Percentiles rank a stretch among this genome's conserved stretches.
Evolutionary conservation across 1,140 invertebrate genomes (phyloP).

Genomic region (Drosophila pruinosa): DNA sequence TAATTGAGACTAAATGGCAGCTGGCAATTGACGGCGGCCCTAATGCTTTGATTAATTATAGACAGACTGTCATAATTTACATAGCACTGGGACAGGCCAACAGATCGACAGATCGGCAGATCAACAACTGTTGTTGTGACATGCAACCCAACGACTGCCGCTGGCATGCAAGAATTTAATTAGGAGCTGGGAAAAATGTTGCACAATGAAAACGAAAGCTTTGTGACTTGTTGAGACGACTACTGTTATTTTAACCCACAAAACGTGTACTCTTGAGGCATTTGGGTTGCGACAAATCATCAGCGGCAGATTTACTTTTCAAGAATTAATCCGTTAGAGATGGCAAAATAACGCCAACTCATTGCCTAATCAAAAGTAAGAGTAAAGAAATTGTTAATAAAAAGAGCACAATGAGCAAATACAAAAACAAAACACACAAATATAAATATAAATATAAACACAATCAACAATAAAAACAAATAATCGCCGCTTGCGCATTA

Average conservation of each 20-base stretch:
- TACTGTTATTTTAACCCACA: slow-evolving; percentile 64
- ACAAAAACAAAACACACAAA: slow-evolving; percentile 6
- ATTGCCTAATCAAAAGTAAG: slow-evolving; percentile 79
- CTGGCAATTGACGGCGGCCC: slow-evolving; percentile 50
- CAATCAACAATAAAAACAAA: slow-evolving; percentile 75
- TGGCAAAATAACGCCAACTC: slow-evolving; percentile 57
- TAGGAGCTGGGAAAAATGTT: slow-evolving; percentile 33
- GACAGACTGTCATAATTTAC: slow-evolving; percentile 75
- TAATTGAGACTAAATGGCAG: slow-evolving; percentile 71
- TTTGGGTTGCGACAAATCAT: slow-evolving; percentile 46
- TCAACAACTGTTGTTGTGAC: background rate
- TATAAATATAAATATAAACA: slow-evolving; percentile 19
- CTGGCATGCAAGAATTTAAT: slow-evolving; percentile 68
- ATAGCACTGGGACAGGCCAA: slow-evolving; percentile 20
- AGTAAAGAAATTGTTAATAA: slow-evolving; percentile 67
- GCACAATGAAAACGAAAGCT: slow-evolving; percentile 73
- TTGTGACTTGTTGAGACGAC: background rate
- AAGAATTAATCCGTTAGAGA: slow-evolving; percentile 72
- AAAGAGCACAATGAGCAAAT: slow-evolving; percentile 13
- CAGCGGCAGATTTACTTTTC: slow-evolving; percentile 75
- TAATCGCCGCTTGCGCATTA: slow-evolving; percentile 61
- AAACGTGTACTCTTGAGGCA: slow-evolving; percentile 23
- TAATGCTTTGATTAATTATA: slow-evolving; percentile 77
- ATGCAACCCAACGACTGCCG: slow-evolving; percentile 12
- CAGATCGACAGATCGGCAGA: slow-evolving; percentile 9